phyloP scores from a whole-genome alignment of 1,140 invertebrate species.

The Tetranychus cinnabarinus region DNA sequence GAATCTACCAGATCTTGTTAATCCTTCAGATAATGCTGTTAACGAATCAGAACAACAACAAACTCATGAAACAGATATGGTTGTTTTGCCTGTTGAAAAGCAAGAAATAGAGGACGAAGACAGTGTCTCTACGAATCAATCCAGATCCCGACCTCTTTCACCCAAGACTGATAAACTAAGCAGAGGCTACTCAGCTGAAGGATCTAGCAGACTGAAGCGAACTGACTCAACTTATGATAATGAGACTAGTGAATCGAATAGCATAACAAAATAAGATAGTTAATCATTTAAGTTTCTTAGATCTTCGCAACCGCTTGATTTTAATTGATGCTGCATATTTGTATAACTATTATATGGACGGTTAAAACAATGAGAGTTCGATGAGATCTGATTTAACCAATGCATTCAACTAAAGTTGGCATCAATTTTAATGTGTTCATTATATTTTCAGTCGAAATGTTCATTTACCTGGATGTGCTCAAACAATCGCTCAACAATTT shows the following conservation, averaged over 20 bases:
- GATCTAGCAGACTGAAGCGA: background rate
- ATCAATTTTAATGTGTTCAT: background rate
- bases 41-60: too few relatives aligned
- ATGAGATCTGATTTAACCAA: background rate
- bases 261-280: background rate
- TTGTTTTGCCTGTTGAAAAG: background rate
- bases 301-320: background rate
- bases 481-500: slow-evolving; percentile 88
- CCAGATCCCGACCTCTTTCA: background rate
- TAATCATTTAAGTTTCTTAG: background rate
- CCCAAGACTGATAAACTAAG: background rate
- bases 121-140: background rate
- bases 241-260: background rate
- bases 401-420: background rate
- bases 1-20: background rate
- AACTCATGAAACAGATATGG: background rate
- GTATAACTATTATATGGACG: background rate
- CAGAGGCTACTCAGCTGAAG: background rate
- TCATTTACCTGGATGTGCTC: slow-evolving; percentile 60
- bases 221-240: background rate
- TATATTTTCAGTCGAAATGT: slow-evolving; percentile 23
- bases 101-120: background rate
- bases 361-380: too few relatives aligned
- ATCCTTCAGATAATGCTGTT: background rate
- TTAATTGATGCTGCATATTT: background rate